Evolutionary conservation across 2,113 vertebrate species (phyloP), one percentile per base, ranked within the genome.

Genomic region (Riparia riparia): DNA sequence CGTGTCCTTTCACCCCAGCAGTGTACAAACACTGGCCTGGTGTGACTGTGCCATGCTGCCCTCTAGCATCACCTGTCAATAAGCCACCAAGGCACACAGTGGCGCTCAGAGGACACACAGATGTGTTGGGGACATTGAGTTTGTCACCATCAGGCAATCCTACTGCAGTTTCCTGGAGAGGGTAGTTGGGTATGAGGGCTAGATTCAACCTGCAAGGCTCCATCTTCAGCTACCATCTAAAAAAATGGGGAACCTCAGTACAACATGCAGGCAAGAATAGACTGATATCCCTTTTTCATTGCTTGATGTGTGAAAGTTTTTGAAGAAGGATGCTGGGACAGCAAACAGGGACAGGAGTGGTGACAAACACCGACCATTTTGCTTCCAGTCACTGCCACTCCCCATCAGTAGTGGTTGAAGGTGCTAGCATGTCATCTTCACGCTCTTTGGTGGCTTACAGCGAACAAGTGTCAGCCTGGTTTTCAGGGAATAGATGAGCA

Each of bases 401-500:
- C 76, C 64, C 37, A 95, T 93, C 95, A 96, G 64, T 2, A 4
- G 76, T 92, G 90, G 96, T 4, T 94, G 95, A 96, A 93, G 68
- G 72, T 86, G 64, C 87, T 95, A 61, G 90, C 58, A 74, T 44
- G 79, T 91, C 93, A 96, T 78, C 79, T 90, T 85, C 90, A 49
- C 78, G 93, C 88, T 94, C 82, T 87, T 89, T 70, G 80, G 92
- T 93, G 64, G 93, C 87, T 94, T 94, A 88, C 82, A 92, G 85
- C 93, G 95, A 96, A 80, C 60, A 93, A 95, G 90, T 85, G 84
- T 93, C 96, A 96, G 95, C 54, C 90, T 90, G 71, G 90, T 94
- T 95, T 94, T 93, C 90, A 96, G 85, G 92, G 90, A 95, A 96
- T 73, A 96, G 93, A 95, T 81, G 90, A 96, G 79, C 96, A 95